phyloP scores from a whole-genome alignment of 2,888 invertebrate genomes.

The Anagyrus pseudococci region DNA sequence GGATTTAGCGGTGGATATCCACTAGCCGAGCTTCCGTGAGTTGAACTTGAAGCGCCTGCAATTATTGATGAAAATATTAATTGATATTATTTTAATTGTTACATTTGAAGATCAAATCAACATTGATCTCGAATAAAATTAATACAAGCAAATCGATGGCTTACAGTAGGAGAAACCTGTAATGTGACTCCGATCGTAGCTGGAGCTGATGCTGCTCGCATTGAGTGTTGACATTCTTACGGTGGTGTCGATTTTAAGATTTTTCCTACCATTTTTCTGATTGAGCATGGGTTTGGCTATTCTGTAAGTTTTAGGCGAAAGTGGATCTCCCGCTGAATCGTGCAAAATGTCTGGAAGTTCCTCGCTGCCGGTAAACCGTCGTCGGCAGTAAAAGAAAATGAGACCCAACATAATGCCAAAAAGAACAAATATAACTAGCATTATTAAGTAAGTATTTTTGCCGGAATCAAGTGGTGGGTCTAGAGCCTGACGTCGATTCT shows the following conservation, averaged over 20 bases:
- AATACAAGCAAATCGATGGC: slow-evolving; percentile 12
- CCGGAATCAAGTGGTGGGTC: slow-evolving; percentile 54
- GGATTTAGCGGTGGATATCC: slow-evolving; percentile 88
- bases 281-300: slow-evolving; percentile 58
- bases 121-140: slow-evolving; percentile 37
- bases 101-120: slow-evolving; percentile 6
- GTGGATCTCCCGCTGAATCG: slow-evolving; percentile 72
- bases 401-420: slow-evolving; percentile 65
- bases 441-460: slow-evolving; percentile 66
- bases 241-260: slow-evolving; percentile 58
- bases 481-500: slow-evolving; percentile 60
- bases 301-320: slow-evolving; percentile 65
- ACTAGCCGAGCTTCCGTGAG: slow-evolving; percentile 68
- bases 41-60: slow-evolving; percentile 71
- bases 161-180: slow-evolving; percentile 63
- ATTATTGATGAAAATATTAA: not conserved
- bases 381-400: slow-evolving; percentile 66
- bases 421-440: slow-evolving; percentile 66
- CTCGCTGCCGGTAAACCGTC: slow-evolving; percentile 62
- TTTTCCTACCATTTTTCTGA: slow-evolving; percentile 58
- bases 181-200: slow-evolving; percentile 75
- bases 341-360: slow-evolving; percentile 65
- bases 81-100: not conserved
- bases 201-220: slow-evolving; percentile 69
- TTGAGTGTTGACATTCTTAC: slow-evolving; percentile 73